Evolutionary conservation across 2,113 vertebrate species (phyloP), one percentile per base, ranked within the genome.

Genomic region (Eretmochelys imbricata): DNA sequence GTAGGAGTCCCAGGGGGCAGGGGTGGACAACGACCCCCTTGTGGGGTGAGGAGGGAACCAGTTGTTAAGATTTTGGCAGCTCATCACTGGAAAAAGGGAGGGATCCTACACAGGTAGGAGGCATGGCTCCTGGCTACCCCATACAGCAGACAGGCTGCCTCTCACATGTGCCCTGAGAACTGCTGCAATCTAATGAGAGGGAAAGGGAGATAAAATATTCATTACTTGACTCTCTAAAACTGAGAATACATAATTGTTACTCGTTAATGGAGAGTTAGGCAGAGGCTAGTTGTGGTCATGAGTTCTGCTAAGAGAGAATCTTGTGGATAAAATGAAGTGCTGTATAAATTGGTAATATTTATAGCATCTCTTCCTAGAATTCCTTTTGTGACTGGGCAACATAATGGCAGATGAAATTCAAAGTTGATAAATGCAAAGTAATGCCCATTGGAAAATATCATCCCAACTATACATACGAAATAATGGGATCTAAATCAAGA

Each of bases 41-140:
- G 42, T 42, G 42, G 42, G 42, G 42, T 42, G 42, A 5, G 42
- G 42, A 42, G 42, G 42, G 42, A 42, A 42, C 42, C 42, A 42
- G 42, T 42, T 42, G 42, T 42, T 42, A 42, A 42, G 42, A 42
- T 42, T 42, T 42, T 42, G 42, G 42, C 42, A 42, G 42, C 42
- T 42, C 42, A 42, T 42, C 42, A 42, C 42, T 42, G 93, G 94
- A 95, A 96, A 87, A 29, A 3, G 59, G 1, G 54, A 53, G 81
- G 20, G 95, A 91, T 91, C 88, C 57, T 92, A 54, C 84, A 95
- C 89, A 92, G 94, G 89, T 94, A 95, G 94, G 90, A 90, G 93
- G 46, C 86, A 62, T 90, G 7, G 87, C 92, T 91, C 90, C 2
- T 22, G 75, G 86, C 89, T 78, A 1, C 94, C 91, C 94, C 17